Conservation (phyloP, 1,140 invertebrate species). For the Elysia chlorotica region DNA sequence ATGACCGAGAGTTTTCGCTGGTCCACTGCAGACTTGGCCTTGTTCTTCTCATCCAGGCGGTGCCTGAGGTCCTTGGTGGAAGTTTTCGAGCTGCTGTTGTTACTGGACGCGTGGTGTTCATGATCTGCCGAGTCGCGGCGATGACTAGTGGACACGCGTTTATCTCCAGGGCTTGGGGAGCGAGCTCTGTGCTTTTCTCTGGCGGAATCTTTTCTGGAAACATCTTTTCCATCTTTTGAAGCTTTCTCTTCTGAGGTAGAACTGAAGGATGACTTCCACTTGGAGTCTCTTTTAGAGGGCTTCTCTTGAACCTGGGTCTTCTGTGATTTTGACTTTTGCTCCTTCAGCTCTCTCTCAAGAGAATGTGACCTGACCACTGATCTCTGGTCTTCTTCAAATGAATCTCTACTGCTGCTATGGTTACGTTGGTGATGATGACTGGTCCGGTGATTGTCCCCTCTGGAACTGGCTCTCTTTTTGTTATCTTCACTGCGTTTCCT, state of each 20-base stretch:
- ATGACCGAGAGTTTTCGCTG: constrained; percentile 52
- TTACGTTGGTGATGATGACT: constrained; percentile 10
- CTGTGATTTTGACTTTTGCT: background rate
- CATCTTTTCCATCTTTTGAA: background rate
- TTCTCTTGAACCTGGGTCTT: background rate
- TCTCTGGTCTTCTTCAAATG: constrained; percentile 8
- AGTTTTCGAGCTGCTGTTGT: background rate
- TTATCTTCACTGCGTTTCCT: too few species aligned
- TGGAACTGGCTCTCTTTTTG: too few species aligned
- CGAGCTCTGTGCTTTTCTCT: background rate
- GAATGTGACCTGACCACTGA: constrained; percentile 2
- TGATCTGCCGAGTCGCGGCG: too few species aligned
- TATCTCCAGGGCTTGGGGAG: background rate
- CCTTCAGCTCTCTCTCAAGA: constrained; percentile 9
- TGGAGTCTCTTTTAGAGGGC: too few species aligned
- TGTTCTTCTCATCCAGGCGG: constrained; percentile 24
- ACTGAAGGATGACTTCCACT: too few species aligned
- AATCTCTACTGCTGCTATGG: too few species aligned
- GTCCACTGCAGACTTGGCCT: constrained; percentile 20
- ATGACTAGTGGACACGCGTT: too few species aligned
- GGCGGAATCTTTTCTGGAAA: background rate
- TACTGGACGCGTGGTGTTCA: too few species aligned
- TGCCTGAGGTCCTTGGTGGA: constrained; percentile 19
- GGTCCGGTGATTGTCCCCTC: constrained; percentile 2
- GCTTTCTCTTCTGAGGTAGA: too few species aligned